phyloP scores from a whole-genome alignment of 2,797 vertebrate species.

The Acrossocheilus wenchowensis region DNA sequence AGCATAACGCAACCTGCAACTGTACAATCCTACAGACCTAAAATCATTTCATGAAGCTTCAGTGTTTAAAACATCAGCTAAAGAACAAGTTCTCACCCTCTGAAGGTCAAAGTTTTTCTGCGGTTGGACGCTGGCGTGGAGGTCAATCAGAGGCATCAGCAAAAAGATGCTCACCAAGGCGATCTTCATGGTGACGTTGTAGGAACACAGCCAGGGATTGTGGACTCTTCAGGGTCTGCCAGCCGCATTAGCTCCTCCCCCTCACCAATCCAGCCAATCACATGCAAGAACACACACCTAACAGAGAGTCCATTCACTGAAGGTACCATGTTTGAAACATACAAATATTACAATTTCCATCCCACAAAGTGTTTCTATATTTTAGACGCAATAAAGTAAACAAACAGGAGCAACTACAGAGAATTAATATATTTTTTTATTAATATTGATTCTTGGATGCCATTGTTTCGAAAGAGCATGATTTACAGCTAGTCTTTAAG shows the following conservation, averaged over 20 bases:
- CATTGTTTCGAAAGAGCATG: slow-evolving; percentile 73
- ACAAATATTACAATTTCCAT: slow-evolving; percentile 7
- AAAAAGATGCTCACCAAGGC: slow-evolving; percentile 64
- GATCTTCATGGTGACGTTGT: slow-evolving; percentile 70
- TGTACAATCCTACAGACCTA: not conserved
- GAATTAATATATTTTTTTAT: slow-evolving; percentile 74
- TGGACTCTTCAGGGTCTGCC: slow-evolving; percentile 36
- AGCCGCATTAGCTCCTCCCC: slow-evolving; percentile 39
- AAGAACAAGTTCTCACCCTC: slow-evolving; percentile 69
- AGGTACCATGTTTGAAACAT: slow-evolving; percentile 26
- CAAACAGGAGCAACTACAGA: not conserved
- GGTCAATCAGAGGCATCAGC: slow-evolving; percentile 63
- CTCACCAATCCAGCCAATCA: slow-evolving; percentile 45
- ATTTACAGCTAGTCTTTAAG: slow-evolving; percentile 73
- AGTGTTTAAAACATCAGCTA: not conserved
- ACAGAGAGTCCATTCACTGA: slow-evolving; percentile 57
- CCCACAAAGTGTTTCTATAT: not conserved
- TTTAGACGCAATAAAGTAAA: not conserved
- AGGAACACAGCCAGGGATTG: slow-evolving; percentile 32
- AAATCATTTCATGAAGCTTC: not conserved
- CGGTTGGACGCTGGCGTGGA: slow-evolving; percentile 70
- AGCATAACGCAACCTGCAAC: not conserved
- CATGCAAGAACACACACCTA: slow-evolving; percentile 7
- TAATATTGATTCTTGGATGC: slow-evolving; percentile 76
- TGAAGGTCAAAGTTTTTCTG: slow-evolving; percentile 79